Evolutionary conservation across 1,140 invertebrate species (phyloP), one percentile per base, ranked within the genome.

Genomic region (Aricia agestis): DNA sequence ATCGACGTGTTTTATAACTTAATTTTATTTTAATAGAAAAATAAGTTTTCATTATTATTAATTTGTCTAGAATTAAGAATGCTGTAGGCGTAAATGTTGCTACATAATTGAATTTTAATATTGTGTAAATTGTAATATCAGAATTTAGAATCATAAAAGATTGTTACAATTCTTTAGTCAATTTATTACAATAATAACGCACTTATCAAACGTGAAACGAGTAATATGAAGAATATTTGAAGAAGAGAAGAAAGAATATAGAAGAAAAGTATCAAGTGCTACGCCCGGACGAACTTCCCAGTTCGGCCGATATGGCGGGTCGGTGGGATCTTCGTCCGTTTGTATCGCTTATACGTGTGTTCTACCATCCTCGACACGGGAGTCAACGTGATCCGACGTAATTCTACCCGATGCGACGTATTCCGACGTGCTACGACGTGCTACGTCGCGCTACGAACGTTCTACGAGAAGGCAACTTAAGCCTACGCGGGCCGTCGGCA

Each of bases 301-400:
- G 84, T 79, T 87, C 87, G 83, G 86, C 87, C 88, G 87, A 82
- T 80, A 87, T 80, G 77, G 81, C 83, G 80, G 94, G 94, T 94
- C 94, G 94, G 94, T 94, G 94, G 94, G 94, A 94, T 94, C 94
- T 94, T 94, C 94, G 94, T 94, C 94, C 94, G 94, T 94, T 94
- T 94, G 94, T 92, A 94, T 92, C 87, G 92, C 92, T 94, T 92
- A 92, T 91, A 89, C 86, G 83, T 87, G 75, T 82, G 74, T 72
- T 74, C 86, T 66, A 78, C 85, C 61, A 57, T 19, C 68, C 25
- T 31, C 18, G 15, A 57, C 19, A 18, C 18, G n/a, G 6, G 57
- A 32, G 17, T 52, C 31, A 11, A 31, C n/a, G 25, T 32, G 32
- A 61, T 25, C 10, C 68, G 31, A 61, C 52, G 52, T 52, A 42